Conservation (phyloP, 2,888 invertebrate genomes). For the Tanytarsus gracilentus region DNA sequence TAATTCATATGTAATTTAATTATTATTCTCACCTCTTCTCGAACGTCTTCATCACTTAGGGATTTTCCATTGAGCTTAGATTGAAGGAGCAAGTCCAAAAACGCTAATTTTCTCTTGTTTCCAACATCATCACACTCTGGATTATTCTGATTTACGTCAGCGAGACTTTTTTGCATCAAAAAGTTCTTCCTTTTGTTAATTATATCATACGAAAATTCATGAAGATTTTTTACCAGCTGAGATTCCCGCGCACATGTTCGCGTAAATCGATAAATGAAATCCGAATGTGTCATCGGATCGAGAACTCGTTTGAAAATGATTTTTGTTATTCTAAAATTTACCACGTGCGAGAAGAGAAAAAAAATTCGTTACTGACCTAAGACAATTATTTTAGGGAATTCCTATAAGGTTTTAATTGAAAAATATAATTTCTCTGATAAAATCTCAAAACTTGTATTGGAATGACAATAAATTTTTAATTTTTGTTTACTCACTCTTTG, state of each 20-base stretch:
- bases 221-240: constrained; percentile 38
- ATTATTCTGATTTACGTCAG: background rate
- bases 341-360: no score
- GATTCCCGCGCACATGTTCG: constrained; percentile 5
- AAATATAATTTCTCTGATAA: constrained; percentile 32
- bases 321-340: no score
- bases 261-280: no score
- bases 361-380: no score
- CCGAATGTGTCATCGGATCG: no score
- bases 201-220: constrained; percentile 43
- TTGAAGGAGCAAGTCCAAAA: constrained; percentile 57
- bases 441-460: constrained; percentile 36
- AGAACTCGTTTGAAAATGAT: no score
- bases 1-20: no score
- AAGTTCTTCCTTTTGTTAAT: constrained; percentile 38
- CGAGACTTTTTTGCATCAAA: constrained; percentile 27
- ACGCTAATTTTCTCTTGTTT: constrained; percentile 54
- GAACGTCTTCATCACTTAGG: constrained; percentile 51
- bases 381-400: no score
- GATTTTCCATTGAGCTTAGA: constrained; percentile 50
- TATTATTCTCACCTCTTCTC: no score
- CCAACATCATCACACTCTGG: constrained; percentile 37
- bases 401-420: no score
- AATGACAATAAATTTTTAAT: constrained; percentile 30
- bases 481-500: constrained; percentile 50